A percentile compares a stretch with the other conserved stretches of the same genome.
These are phyloP conservation scores for Scomber colias DNA, from an alignment of 2,113 vertebrate genomes.

Conservation along the genomic window DNA sequence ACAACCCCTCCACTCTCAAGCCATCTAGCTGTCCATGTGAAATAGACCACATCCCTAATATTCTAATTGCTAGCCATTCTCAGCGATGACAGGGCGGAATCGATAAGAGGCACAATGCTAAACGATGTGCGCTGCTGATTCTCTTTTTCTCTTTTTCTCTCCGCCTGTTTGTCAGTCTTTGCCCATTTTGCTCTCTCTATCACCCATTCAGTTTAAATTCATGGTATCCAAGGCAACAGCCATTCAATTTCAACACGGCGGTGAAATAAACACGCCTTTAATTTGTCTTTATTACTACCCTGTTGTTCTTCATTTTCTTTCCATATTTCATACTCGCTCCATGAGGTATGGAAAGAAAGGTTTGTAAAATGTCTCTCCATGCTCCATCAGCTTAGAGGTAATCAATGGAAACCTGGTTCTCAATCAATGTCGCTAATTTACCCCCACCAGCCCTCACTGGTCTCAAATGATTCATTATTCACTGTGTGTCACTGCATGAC, in stretches of 20 bases:
- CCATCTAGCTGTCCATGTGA: constrained; percentile 46
- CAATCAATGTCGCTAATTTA: constrained; percentile 71
- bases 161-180: constrained; percentile 31
- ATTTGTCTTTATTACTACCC: constrained; percentile 72
- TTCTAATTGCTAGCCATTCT: constrained; percentile 75
- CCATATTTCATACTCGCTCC: constrained; percentile 26
- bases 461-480: constrained; percentile 65
- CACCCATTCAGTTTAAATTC: constrained; percentile 55
- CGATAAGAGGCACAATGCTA: constrained; percentile 69
- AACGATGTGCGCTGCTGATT: constrained; percentile 59
- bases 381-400: constrained; percentile 48
- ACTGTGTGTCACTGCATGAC: constrained; percentile 54
- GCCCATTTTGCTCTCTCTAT: constrained; percentile 37
- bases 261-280: constrained; percentile 59
- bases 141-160: constrained; percentile 37
- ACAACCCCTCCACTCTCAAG: constrained; percentile 2
- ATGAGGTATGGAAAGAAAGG: neutral
- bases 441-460: constrained; percentile 15
- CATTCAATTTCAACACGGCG: constrained; percentile 22
- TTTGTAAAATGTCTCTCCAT: constrained; percentile 43
- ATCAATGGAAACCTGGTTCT: constrained; percentile 68
- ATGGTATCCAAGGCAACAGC: constrained; percentile 72
- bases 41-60: constrained; percentile 69
- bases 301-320: constrained; percentile 29
- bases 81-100: constrained; percentile 66